phyloP scores from a whole-genome alignment of 2,888 invertebrate genomes.

The Polyommatus icarus region DNA sequence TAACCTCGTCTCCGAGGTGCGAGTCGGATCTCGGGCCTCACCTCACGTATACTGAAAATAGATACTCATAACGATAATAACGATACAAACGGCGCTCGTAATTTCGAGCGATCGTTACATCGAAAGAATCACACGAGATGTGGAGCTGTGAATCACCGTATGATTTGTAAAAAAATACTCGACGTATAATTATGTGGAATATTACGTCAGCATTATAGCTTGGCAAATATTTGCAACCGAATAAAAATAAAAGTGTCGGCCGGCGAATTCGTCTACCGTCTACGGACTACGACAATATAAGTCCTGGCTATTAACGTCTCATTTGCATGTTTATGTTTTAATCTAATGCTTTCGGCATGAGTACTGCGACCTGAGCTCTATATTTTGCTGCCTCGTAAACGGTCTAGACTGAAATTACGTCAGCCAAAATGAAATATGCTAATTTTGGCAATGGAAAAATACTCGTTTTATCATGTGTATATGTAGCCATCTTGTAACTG shows the following conservation, averaged over 20 bases:
- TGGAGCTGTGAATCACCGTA: background rate
- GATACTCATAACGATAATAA: slow-evolving; percentile 68
- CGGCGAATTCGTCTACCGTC: background rate
- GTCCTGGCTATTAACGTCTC: slow-evolving; percentile 40
- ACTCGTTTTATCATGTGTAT: slow-evolving; percentile 23
- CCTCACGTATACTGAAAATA: slow-evolving; percentile 71
- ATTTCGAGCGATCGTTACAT: slow-evolving; percentile 33
- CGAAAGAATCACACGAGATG: slow-evolving; percentile 4
- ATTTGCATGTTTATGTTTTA: slow-evolving; percentile 47
- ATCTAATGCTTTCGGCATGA: slow-evolving; percentile 43
- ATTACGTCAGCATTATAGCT: background rate
- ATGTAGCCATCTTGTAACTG: slow-evolving; percentile 20
- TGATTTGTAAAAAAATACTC: background rate
- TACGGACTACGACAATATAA: slow-evolving; percentile 24
- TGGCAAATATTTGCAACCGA: slow-evolving; percentile 35
- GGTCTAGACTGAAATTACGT: slow-evolving; percentile 42
- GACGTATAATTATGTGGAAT: background rate
- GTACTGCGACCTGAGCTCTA: slow-evolving; percentile 41
- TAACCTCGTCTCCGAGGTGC: slow-evolving; percentile 64
- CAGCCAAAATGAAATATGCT: slow-evolving; percentile 34
- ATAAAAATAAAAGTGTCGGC: slow-evolving; percentile 31
- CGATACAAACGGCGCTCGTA: slow-evolving; percentile 51
- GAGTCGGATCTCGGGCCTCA: slow-evolving; percentile 63
- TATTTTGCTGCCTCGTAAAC: slow-evolving; percentile 40
- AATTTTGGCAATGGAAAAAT: slow-evolving; percentile 29